Evolutionary conservation across 1,140 invertebrate genomes (phyloP), one percentile per base, ranked within the genome.

Genomic region (Aporrectodea caliginosa): DNA sequence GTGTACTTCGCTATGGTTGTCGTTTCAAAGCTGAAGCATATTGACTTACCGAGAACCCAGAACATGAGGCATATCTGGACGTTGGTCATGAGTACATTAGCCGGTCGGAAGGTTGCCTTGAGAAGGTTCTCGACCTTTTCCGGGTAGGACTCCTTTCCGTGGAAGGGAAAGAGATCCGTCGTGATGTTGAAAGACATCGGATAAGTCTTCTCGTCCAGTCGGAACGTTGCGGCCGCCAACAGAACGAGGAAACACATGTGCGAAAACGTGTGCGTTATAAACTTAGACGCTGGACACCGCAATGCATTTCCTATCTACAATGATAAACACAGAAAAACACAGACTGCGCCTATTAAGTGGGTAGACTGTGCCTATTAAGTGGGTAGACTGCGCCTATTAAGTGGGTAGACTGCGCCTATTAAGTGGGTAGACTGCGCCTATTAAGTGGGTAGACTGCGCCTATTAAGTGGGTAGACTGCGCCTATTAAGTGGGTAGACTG

Each of bases 41-140:
- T n/a, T n/a, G n/a, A n/a, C 79, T 78, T 83, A 88, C 87, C 87
- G 83, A 86, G 81, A 79, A 88, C 84, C 87, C 87, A 88, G 79
- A 88, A 88, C 75, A 88, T 86, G 73, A 88, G 87, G 84, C 87
- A 88, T 70, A 87, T 85, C 81, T 88, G 87, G 74, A 88, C 87
- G 81, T 88, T 84, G 22, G 87, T 88, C 34, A 88, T 84, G 77
- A 88, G 84, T 35, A 84, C 85, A 82, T 83, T 88, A 77, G 86
- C 85, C 27, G 87, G 86, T 77, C 87, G 77, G 35, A 87, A 82
- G 2, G 85, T 87, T 73, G 86, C 85, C 78, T 85, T 87, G 74
- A 88, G 78, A 75, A 87, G 78, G 83, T 84, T 88, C 30, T 87
- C 84, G 16, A 85, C 84, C 79, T 85, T 85, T 74, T 87, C 87